Percentiles rank a stretch among this genome's conserved stretches.
These are phyloP conservation scores for Macrostomum cliftonense DNA, from an alignment of 2,888 invertebrate species.

Conservation along the genomic window DNA sequence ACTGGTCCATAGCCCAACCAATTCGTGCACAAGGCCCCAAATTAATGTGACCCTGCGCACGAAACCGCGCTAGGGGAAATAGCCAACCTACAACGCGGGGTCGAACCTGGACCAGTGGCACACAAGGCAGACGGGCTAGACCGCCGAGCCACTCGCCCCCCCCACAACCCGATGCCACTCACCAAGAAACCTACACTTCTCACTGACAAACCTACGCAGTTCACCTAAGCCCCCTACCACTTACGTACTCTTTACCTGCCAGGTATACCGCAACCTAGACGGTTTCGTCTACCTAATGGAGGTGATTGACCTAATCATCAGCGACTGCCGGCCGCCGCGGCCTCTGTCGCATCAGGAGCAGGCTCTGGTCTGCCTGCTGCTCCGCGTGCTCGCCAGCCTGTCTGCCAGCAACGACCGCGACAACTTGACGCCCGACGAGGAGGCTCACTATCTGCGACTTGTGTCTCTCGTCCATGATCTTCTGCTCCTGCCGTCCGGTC, in stretches of 20 bases:
- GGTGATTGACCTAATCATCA: slow-evolving; percentile 36
- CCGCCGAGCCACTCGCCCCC: too few relatives aligned
- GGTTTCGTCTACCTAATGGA: slow-evolving; percentile 40
- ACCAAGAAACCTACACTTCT: too few relatives aligned
- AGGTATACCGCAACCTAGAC: slow-evolving; percentile 36
- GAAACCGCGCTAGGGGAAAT: too few relatives aligned
- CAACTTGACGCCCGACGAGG: slow-evolving; percentile 44
- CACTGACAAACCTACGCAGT: too few relatives aligned
- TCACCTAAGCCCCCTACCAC: too few relatives aligned
- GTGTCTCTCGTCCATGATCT: slow-evolving; percentile 53
- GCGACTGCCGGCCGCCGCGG: slow-evolving; percentile 3
- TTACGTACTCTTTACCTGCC: slow-evolving; percentile 5
- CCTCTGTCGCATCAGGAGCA: slow-evolving; percentile 26
- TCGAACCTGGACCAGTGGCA: too few relatives aligned
- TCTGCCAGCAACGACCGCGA: slow-evolving; percentile 35
- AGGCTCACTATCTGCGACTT: slow-evolving; percentile 52
- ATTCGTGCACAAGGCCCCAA: too few relatives aligned
- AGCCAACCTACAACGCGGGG: too few relatives aligned
- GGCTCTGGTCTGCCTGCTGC: slow-evolving; percentile 38
- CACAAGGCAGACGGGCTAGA: too few relatives aligned
- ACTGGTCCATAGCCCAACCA: too few relatives aligned
- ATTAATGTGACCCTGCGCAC: too few relatives aligned
- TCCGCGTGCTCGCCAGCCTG: slow-evolving; percentile 41
- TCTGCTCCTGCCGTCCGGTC: slow-evolving; percentile 38
- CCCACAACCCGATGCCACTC: too few relatives aligned